Evolutionary conservation across 2,888 invertebrate species (phyloP), one percentile per base, ranked within the genome.

Genomic region (Tinea trinotella): DNA sequence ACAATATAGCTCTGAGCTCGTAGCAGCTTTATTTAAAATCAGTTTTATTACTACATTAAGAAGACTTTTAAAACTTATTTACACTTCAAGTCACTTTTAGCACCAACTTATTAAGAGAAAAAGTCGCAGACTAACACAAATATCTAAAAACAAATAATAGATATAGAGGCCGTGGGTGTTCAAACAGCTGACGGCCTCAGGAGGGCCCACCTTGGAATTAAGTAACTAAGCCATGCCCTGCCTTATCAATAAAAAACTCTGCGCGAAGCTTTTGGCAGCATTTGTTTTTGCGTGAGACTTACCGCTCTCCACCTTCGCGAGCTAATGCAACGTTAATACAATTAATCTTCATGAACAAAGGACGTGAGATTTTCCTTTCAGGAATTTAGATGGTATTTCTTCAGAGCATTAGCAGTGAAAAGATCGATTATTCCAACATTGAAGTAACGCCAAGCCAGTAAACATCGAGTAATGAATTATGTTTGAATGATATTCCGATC

Each of bases 341-440:
- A 50, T 50, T 50, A 50, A 50, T 50, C 50, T 50, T 50, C 50
- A 50, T 50, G 50, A 50, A 50, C 50, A 50, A 50, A 50, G 24
- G 50, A 50, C 24, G 50, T 7, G 50, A 50, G 50, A 22, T 46
- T 50, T 50, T 24, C 50, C 18, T 50, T 50, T 50, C 50, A 50
- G 24, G 24, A 50, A 50, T 50, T 50, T 50, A 22, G 50, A 24
- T 50, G 50, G 24, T 13, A 12, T 24, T 50, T 50, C 46, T 17
- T 46, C 15, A 46, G 46, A 17, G 19, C 13, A 40, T 40, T 40
- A 40, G 19, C 17, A 46, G 18, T 19, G 46, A 46, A 46, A 46
- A 46, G 17, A 46, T 46, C 46, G 46, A 46, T 46, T 46, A 19
- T 46, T 40, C 15, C n/a, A 13, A 40, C 30, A 40, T 40, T n/a